Conservation (phyloP, 2,113 vertebrate genomes). For the Sylvia atricapilla region DNA sequence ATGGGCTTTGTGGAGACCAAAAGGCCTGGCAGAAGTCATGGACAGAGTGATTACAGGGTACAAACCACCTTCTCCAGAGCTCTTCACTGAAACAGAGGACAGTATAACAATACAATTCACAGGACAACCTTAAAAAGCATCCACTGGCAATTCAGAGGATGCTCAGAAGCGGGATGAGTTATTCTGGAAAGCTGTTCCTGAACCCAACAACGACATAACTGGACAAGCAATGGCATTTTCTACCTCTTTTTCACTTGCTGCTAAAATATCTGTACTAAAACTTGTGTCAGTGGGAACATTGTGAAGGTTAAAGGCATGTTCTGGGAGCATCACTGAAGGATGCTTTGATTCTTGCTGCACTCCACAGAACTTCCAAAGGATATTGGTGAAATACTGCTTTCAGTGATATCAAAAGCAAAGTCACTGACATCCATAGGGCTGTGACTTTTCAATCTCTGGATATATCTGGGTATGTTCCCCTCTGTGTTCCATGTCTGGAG, state of each 20-base stretch:
- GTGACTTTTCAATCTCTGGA: not conserved
- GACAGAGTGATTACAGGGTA: not conserved
- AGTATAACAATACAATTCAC: not conserved
- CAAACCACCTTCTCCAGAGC: not conserved
- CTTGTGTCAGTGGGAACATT: not conserved
- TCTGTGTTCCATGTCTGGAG: constrained; percentile 32
- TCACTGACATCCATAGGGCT: not conserved
- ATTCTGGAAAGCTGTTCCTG: not conserved
- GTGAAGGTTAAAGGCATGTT: not conserved
- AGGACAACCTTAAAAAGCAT: not conserved
- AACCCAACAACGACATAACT: not conserved
- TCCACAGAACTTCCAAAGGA: not conserved
- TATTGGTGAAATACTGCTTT: not conserved
- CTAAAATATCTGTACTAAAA: not conserved
- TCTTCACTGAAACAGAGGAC: not conserved
- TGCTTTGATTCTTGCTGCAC: not conserved
- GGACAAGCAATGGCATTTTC: not conserved
- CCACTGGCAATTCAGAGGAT: not conserved
- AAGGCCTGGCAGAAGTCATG: not conserved
- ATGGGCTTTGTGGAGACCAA: not conserved
- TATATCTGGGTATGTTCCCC: not conserved
- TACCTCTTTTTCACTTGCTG: not conserved
- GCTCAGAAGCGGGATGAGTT: not conserved
- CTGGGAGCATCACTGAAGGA: not conserved
- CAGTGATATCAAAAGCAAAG: not conserved